Conservation (phyloP, 2,888 invertebrate genomes). For the Drosophila subquinaria region DNA sequence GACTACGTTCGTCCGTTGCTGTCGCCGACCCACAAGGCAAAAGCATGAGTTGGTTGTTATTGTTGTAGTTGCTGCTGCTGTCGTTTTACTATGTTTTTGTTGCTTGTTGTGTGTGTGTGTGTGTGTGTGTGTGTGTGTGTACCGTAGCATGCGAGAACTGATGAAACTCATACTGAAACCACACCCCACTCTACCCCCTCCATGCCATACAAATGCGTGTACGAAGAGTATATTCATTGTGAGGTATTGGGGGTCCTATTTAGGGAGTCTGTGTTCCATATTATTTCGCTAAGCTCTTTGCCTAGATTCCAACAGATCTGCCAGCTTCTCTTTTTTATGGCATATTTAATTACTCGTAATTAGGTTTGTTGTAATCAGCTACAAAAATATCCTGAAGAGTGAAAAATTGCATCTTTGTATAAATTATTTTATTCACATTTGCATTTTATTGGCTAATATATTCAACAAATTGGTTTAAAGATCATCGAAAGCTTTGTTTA, state of each 20-base stretch:
- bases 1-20: constrained; percentile 61
- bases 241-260: constrained; percentile 32
- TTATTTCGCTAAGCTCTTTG: constrained; percentile 1
- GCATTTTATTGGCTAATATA: not conserved
- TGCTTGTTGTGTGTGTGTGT: constrained; percentile 26
- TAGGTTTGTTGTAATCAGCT: not conserved
- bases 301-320: constrained; percentile 3
- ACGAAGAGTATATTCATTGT: constrained; percentile 3
- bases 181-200: constrained; percentile 21
- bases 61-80: constrained; percentile 38
- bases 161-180: constrained; percentile 46
- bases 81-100: constrained; percentile 61
- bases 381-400: not conserved
- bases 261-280: constrained; percentile 6
- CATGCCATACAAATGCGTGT: not conserved
- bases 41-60: constrained; percentile 56
- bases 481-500: constrained; percentile 11
- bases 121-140: constrained; percentile 8
- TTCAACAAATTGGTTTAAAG: not conserved
- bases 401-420: not conserved
- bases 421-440: not conserved
- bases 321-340: not conserved
- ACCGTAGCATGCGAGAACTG: constrained; percentile 45
- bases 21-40: constrained; percentile 62
- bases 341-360: not conserved